Percentiles rank a stretch among this genome's conserved stretches.
These are phyloP conservation scores for Noctua pronuba DNA, from an alignment of 2,888 invertebrate species.

Conservation along the genomic window DNA sequence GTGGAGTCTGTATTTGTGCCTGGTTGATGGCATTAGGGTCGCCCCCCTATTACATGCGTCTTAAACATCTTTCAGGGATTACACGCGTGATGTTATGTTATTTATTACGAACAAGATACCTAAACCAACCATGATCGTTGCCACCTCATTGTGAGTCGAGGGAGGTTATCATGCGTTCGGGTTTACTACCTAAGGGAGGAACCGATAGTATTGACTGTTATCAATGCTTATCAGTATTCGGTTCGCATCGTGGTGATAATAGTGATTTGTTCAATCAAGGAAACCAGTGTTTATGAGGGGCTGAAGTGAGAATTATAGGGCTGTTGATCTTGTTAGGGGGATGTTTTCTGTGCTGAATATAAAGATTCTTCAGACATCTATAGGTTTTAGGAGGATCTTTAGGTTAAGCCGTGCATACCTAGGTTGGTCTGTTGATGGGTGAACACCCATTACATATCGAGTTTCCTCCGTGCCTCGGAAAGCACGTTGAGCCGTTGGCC, in stretches of 20 bases:
- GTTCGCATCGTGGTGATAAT: slow-evolving; percentile 33
- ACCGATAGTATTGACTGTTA: slow-evolving; percentile 23
- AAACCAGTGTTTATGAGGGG: slow-evolving; percentile 23
- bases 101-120: neutral
- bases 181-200: neutral
- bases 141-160: slow-evolving; percentile 29
- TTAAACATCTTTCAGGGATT: neutral
- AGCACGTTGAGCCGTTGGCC: no score
- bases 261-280: slow-evolving; percentile 38
- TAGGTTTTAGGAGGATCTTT: no score
- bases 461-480: no score
- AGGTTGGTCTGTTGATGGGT: no score
- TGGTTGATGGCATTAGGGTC: neutral
- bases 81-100: neutral
- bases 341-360: neutral
- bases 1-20: no score
- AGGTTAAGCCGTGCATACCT: no score
- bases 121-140: neutral
- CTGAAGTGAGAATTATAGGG: slow-evolving; percentile 29
- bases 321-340: slow-evolving; percentile 8
- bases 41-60: neutral
- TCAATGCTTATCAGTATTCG: slow-evolving; percentile 49
- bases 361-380: neutral
- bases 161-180: neutral
- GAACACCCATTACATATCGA: no score